Base-by-base conservation (phyloP, 1,140 invertebrate species). In the Oppia nitens region DNA sequence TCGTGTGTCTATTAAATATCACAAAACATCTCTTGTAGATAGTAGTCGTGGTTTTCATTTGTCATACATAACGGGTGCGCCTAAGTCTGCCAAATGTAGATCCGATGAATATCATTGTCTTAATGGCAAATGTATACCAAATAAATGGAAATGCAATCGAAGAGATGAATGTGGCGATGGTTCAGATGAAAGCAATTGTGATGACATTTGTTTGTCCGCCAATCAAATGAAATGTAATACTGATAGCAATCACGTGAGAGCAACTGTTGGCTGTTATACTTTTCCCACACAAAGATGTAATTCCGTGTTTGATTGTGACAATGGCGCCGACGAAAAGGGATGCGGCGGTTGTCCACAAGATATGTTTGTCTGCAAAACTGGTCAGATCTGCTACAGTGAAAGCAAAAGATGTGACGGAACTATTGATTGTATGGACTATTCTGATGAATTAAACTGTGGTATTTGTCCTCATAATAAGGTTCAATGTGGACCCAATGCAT, bases 341-440 rank as follows among this genome's bases (percentile, higher is more conserved):
- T 63, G 64, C 53, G 58, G 57, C 59, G 49, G 47, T 2, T 90
- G 87, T 71, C 74, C 78, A 1, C 76, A 77, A 45, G 76, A 77
- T 28, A 74, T 73, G 6, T 71, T 88, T 53, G 84, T 85, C 61
- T 91, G 87, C 67, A 84, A 84, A 0, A 74, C 83, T 25, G 81
- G 83, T 12, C 74, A 81, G 25, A 40, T 55, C 0, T 91, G 86
- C 71, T 79, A 87, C 57, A 84, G 83, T 0, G 76, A 80, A 1
- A 82, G 83, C 0, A 74, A 76, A 0, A 71, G 83, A 3, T 92
- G 88, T 66, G 87, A 92, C 68, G 87, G 87, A 2, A 75, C 85
- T 3, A 79, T 85, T 24, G 87, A 91, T 68, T 92, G 87, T 68
- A 78, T 82, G 3, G 85, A 88, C 72, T 76, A 87, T 50, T 79